Evolutionary conservation across 2,797 vertebrate genomes (phyloP).

Genomic region (Sebastes goodei): DNA sequence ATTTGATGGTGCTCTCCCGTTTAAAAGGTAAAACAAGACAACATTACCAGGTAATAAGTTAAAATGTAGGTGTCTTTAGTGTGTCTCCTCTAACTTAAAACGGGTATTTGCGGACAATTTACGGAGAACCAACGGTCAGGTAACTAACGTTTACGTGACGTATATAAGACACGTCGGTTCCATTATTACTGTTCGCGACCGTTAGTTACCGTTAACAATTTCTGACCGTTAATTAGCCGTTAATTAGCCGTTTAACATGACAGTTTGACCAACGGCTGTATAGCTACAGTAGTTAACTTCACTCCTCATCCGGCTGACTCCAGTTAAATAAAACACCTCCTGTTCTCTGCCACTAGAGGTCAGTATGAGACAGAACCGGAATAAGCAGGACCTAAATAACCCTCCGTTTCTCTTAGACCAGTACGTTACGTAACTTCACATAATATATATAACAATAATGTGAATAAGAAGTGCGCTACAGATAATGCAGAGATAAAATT

Average conservation of each 20-base stretch:
- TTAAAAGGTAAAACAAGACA: neutral
- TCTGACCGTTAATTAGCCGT: too few relatives aligned
- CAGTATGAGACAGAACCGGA: slow-evolving; percentile 36
- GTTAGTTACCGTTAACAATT: too few relatives aligned
- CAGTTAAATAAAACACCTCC: neutral
- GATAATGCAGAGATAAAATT: neutral
- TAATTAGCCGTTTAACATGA: too few relatives aligned
- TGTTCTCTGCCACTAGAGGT: slow-evolving; percentile 56
- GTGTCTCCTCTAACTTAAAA: neutral
- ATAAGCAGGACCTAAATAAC: neutral
- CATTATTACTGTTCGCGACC: too few relatives aligned
- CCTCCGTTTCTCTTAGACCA: accelerated
- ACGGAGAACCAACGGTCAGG: neutral
- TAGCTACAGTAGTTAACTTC: neutral
- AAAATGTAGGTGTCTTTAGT: neutral
- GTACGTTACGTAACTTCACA: neutral
- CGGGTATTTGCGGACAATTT: neutral
- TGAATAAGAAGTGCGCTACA: too few relatives aligned
- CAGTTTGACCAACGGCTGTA: neutral
- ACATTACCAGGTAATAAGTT: neutral
- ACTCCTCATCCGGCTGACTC: neutral
- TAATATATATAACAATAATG: too few relatives aligned
- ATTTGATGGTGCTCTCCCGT: neutral
- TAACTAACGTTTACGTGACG: neutral
- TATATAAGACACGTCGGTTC: too few relatives aligned